Evolutionary conservation across 1,140 invertebrate genomes (phyloP).

Genomic region (Drosophila nikananu): DNA sequence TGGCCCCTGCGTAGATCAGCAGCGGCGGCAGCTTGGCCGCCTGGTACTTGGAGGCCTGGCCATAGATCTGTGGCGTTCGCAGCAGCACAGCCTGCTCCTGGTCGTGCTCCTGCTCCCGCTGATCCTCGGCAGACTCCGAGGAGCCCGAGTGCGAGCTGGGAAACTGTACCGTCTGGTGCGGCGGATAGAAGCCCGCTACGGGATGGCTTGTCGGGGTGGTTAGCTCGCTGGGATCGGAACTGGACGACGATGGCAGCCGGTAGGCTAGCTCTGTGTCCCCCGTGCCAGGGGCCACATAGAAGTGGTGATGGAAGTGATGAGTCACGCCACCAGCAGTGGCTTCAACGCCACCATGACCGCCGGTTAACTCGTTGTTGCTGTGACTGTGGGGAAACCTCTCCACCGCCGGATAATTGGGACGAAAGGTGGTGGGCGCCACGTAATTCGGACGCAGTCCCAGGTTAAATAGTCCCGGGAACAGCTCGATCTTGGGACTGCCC

Average conservation of each 20-base stretch:
- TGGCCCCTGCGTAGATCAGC: constrained; percentile 65
- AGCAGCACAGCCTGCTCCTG: constrained; percentile 43
- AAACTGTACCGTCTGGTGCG: constrained; percentile 47
- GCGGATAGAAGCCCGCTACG: background rate
- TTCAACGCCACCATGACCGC: background rate
- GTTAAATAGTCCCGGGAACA: constrained; percentile 65
- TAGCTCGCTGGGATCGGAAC: constrained; percentile 14
- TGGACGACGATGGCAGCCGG: background rate
- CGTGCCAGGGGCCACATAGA: constrained; percentile 72
- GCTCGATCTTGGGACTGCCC: constrained; percentile 57
- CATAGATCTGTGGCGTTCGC: constrained; percentile 54
- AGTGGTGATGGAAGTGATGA: constrained; percentile 85
- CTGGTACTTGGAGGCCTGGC: constrained; percentile 46
- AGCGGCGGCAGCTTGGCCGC: constrained; percentile 61
- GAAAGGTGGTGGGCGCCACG: constrained; percentile 71
- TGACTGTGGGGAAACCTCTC: constrained; percentile 37
- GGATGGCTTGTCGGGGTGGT: constrained; percentile 10
- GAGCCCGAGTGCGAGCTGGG: constrained; percentile 44
- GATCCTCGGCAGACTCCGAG: constrained; percentile 48
- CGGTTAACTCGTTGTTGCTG: constrained; percentile 26
- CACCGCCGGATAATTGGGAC: constrained; percentile 67
- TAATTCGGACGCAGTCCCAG: constrained; percentile 55
- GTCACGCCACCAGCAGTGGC: constrained; percentile 47
- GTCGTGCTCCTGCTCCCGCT: background rate
- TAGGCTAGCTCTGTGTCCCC: constrained; percentile 30